These are phyloP conservation scores for Catagonus wagneri DNA, from an alignment of 2,113 vertebrate species.

Conservation along the genomic window DNA sequence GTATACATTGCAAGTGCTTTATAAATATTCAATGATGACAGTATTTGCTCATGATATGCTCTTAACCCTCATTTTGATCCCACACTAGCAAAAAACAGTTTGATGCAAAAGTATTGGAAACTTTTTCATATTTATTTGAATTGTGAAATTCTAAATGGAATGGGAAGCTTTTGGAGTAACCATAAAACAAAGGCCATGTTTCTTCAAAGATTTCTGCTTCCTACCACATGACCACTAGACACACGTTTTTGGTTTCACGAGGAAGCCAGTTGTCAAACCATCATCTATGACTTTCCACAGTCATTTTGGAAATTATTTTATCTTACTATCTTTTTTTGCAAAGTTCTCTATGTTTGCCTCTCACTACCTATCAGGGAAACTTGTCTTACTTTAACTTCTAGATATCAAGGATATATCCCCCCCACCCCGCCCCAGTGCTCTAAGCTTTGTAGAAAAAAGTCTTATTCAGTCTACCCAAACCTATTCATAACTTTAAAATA, in stretches of 20 bases:
- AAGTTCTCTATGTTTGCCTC: background rate
- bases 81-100: conserved; percentile 12
- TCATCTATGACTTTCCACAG: background rate
- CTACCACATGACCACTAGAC: background rate
- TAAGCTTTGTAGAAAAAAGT: background rate
- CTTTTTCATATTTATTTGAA: background rate
- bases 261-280: background rate
- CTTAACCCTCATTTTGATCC: conserved; percentile 36
- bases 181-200: background rate
- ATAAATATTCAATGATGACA: conserved; percentile 41
- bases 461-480: background rate
- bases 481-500: background rate
- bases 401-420: background rate
- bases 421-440: background rate
- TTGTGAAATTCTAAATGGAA: conserved; percentile 4
- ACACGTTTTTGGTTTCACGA: background rate
- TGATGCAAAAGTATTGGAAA: background rate
- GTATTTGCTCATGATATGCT: background rate
- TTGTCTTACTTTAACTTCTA: conserved; percentile 1
- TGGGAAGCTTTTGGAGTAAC: background rate
- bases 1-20: conserved; percentile 41
- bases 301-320: background rate
- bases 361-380: background rate
- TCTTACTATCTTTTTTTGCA: background rate
- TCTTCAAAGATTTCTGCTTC: conserved; percentile 6